These are phyloP conservation scores for Neogobius melanostomus DNA, from an alignment of 2,113 vertebrate species.

Conservation along the genomic window DNA sequence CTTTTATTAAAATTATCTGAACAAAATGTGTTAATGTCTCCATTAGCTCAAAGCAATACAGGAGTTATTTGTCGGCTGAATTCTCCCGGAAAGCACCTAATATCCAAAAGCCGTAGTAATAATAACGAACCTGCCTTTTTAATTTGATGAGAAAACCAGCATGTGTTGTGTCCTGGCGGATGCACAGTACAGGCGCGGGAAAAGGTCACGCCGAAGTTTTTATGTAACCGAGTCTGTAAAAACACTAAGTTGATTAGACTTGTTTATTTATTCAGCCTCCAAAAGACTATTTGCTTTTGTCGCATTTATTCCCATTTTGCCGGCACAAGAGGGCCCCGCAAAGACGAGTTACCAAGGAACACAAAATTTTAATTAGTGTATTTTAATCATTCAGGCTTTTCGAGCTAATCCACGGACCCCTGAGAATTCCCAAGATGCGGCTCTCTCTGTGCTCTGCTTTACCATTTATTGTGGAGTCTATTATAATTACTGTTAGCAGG, in stretches of 20 bases:
- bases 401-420: constrained; percentile 99
- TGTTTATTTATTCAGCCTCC: constrained; percentile 94
- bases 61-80: constrained; percentile 35
- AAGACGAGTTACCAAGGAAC: constrained; percentile 99
- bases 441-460: constrained; percentile 93
- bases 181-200: constrained; percentile 39
- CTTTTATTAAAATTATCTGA: constrained; percentile 8
- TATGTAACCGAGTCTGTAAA: constrained; percentile 63
- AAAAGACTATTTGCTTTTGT: constrained; percentile 99
- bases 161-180: constrained; percentile 34
- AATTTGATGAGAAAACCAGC: constrained; percentile 48
- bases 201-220: constrained; percentile 70
- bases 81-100: constrained; percentile 36
- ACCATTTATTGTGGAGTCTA: constrained; percentile 99
- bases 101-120: constrained; percentile 36
- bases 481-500: constrained; percentile 99
- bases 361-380: constrained; percentile 99
- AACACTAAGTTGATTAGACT: constrained; percentile 83
- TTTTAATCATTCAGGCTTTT: constrained; percentile 99
- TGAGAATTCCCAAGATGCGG: constrained; percentile 99
- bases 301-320: constrained; percentile 99
- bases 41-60: constrained; percentile 1
- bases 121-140: constrained; percentile 48
- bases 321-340: constrained; percentile 94
- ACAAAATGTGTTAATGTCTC: neutral